A percentile compares a stretch with the other conserved stretches of the same genome.
Conservation (phyloP, 2,888 invertebrate species). For the Apodemia duryi region DNA sequence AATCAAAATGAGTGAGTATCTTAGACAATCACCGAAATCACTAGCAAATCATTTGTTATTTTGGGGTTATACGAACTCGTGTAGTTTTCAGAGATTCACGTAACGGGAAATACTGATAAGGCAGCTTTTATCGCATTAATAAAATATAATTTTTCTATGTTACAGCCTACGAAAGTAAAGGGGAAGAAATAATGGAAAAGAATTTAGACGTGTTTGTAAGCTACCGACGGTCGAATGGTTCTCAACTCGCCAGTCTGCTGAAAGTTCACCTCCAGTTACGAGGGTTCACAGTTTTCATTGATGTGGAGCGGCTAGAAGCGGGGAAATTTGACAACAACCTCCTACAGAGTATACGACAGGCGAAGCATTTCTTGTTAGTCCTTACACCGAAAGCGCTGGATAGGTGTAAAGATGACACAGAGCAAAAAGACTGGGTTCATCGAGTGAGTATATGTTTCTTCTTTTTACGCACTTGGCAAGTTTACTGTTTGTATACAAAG, state of each 20-base stretch:
- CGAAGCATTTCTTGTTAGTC: constrained; percentile 97
- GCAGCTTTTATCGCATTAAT: too few species aligned
- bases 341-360: constrained; percentile 96
- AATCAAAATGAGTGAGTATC: too few species aligned
- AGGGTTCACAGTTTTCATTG: constrained; percentile 98
- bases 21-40: too few species aligned
- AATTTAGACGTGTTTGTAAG: constrained; percentile 98
- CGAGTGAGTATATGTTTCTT: constrained; percentile 82
- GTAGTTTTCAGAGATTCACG: too few species aligned
- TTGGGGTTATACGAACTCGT: too few species aligned
- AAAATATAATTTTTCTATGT: too few species aligned
- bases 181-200: constrained; percentile 90
- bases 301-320: constrained; percentile 97
- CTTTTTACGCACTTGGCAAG: not conserved
- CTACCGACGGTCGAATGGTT: constrained; percentile 97
- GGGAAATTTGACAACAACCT: constrained; percentile 99
- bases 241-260: constrained; percentile 95
- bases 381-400: constrained; percentile 97
- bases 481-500: too few species aligned
- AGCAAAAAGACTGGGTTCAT: constrained; percentile 99
- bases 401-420: constrained; percentile 93
- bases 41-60: too few species aligned
- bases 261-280: constrained; percentile 98
- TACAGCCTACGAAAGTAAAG: constrained; percentile 82
- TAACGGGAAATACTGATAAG: too few species aligned